A percentile compares a stretch with the other conserved stretches of the same genome.
Evolutionary conservation across 2,888 invertebrate genomes (phyloP).

Genomic region (Tridacna gigas): DNA sequence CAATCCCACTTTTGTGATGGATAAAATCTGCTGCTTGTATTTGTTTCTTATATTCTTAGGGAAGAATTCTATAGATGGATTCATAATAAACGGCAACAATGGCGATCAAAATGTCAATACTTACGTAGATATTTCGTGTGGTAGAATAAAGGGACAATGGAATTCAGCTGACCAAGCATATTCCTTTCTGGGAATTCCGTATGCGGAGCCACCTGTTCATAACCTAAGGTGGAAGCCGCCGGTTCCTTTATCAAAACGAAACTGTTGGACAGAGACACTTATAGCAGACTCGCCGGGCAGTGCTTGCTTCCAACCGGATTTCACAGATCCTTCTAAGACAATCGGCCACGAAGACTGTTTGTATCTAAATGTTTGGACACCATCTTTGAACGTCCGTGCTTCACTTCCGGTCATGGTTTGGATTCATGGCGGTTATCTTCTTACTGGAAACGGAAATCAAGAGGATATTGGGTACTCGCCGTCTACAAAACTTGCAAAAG

Average conservation of each 20-base stretch:
- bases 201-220: conserved; percentile 68
- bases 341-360: conserved; percentile 79
- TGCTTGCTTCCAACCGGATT: conserved; percentile 58
- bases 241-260: conserved; percentile 30
- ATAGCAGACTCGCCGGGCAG: conserved; percentile 28
- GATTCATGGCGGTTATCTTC: conserved; percentile 79
- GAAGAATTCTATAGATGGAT: background rate
- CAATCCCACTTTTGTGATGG: too few relatives aligned
- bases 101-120: background rate
- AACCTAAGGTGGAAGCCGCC: conserved; percentile 68
- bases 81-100: background rate
- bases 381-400: conserved; percentile 67
- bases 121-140: conserved; percentile 60
- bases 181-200: conserved; percentile 72
- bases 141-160: conserved; percentile 56
- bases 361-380: conserved; percentile 80
- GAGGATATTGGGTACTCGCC: conserved; percentile 85
- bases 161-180: conserved; percentile 39
- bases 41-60: background rate
- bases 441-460: conserved; percentile 64
- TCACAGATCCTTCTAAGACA: background rate
- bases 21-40: background rate
- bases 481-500: conserved; percentile 90
- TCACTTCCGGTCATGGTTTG: conserved; percentile 80
- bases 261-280: conserved; percentile 64